These are phyloP conservation scores for Anabacerthia variegaticeps DNA, from an alignment of 2,797 vertebrate genomes.

Conservation along the genomic window DNA sequence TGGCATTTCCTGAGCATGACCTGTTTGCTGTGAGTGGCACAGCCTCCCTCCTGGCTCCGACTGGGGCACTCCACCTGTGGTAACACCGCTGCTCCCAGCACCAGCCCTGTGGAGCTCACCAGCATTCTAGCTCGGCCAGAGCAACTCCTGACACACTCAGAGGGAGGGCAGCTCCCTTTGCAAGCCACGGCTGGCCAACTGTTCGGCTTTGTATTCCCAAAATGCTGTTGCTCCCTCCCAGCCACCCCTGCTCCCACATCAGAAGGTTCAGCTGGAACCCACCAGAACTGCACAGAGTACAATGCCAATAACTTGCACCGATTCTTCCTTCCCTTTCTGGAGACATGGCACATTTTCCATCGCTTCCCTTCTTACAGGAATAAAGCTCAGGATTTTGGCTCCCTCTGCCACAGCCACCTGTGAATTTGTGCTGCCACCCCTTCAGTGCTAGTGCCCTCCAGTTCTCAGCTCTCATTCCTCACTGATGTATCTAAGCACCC, in stretches of 20 bases:
- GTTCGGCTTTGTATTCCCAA: not conserved
- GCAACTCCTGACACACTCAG: not conserved
- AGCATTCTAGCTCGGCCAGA: accelerated
- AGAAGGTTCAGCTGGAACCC: not conserved
- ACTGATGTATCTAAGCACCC: not conserved
- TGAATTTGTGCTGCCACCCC: not conserved
- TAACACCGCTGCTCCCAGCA: not conserved
- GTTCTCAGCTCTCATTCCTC: not conserved
- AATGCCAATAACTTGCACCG: accelerated
- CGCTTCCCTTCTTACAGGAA: not conserved
- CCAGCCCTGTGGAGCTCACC: not conserved
- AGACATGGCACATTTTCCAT: not conserved
- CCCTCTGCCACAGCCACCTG: not conserved
- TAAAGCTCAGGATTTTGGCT: not conserved
- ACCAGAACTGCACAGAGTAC: not conserved
- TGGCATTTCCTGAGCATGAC: not conserved
- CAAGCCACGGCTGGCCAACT: not conserved
- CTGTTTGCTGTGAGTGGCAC: not conserved
- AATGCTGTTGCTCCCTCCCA: accelerated
- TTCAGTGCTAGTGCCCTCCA: accelerated
- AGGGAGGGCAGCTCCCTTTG: not conserved
- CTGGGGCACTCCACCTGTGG: not conserved
- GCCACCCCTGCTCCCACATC: not conserved
- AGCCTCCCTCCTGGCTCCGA: not conserved
- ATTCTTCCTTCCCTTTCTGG: not conserved